A percentile compares a stretch with the other conserved stretches of the same genome.
These are phyloP conservation scores for Lithobates sylvaticus DNA, from an alignment of 2,797 vertebrate species.

Conservation along the genomic window DNA sequence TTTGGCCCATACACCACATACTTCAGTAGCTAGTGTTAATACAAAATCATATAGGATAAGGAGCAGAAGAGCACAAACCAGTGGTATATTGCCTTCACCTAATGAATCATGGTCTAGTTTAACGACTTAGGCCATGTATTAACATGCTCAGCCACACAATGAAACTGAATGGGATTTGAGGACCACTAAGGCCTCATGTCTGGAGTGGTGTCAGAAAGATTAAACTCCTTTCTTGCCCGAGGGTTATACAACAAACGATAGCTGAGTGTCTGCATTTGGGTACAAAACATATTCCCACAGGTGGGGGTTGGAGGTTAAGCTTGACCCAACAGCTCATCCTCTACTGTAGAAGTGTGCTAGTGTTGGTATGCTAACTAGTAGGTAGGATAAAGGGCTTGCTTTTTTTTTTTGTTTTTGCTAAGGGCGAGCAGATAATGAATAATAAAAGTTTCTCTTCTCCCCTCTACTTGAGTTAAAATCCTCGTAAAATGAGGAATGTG, in stretches of 20 bases:
- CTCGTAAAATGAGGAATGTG: conserved; percentile 59
- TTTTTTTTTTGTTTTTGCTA: conserved; percentile 50
- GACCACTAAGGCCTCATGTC: conserved; percentile 8
- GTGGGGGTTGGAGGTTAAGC: conserved; percentile 9
- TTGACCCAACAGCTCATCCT: conserved; percentile 44
- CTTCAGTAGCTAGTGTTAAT: neutral
- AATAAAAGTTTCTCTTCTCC: conserved; percentile 59
- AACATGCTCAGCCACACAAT: neutral
- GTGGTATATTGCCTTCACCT: neutral
- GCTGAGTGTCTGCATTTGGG: neutral
- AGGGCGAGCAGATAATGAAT: conserved; percentile 59
- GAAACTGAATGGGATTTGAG: neutral
- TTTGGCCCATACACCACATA: neutral
- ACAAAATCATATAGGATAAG: too few relatives aligned
- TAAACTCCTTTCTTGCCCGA: conserved; percentile 5
- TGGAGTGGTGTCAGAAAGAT: conserved; percentile 16
- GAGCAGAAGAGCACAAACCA: neutral
- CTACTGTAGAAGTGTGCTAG: conserved; percentile 31
- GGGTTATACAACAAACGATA: neutral
- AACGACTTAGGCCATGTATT: neutral
- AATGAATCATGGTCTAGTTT: neutral
- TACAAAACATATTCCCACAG: conserved; percentile 45
- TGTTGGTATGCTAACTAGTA: conserved; percentile 61
- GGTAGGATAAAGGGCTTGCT: conserved; percentile 51
- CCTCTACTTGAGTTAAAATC: conserved; percentile 54